Base-by-base conservation (phyloP, 92 coral and sea anemone genomes). In the Palythoa caribaeorum region DNA sequence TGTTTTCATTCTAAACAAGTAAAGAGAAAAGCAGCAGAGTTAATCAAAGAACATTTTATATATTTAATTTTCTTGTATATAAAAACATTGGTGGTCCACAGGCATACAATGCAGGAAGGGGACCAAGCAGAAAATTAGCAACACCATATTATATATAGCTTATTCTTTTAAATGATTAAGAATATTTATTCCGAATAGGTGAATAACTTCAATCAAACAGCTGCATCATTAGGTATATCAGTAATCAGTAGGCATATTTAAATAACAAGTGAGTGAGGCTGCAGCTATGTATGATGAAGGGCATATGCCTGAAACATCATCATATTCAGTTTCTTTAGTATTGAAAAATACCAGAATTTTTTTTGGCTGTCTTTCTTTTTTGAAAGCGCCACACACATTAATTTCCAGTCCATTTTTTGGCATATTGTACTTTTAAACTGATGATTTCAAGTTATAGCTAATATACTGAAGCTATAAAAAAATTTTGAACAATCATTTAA, bases 1-100 rank as follows among this genome's bases (percentile, higher is more conserved):
- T 87, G 90, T 90, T 90, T 35, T 90, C 88, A 78, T 87, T 90
- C 93, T 50, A 86, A 74, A 87, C 38, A 38, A 47, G 12, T 28
- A 78, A 44, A 15, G 35, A 81, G 28, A 28, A 38, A 73, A 19
- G 73, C 73, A 68, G 13, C 9, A 21, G 38, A 37, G 19, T 20
- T 14, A 72, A 72, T 38, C 9, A 71, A 71, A 71, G 47, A 70
- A 20, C 71, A 16, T 65, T 9, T 65, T 65, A 65, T 68, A n/a
- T 10, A 68, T 3, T 68, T 13, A 7, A 65, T 65, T 9, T 65
- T 16, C 71, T 65, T 65, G 9, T 0, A 28, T 28, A 38, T 38
- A 28, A 35, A 71, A 28, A 28, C 14, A 28, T 14, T 71, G 75
- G 66, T 59, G 28, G 28, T 28, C 28, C 28, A 71, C 40, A 71